Evolutionary conservation across 2,113 vertebrate species (phyloP).

Genomic region (Polypterus senegalus): DNA sequence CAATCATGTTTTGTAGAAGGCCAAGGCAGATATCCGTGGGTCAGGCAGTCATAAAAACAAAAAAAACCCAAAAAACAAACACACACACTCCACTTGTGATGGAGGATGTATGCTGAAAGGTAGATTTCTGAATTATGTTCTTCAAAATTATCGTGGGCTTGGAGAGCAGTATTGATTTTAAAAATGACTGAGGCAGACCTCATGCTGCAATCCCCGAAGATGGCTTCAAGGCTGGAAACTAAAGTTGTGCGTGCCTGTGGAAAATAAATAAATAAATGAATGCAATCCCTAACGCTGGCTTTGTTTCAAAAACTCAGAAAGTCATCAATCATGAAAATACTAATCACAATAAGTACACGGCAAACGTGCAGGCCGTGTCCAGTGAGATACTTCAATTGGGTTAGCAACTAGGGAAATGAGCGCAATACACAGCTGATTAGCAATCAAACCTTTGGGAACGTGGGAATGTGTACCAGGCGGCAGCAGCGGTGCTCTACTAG

Average conservation of each 20-base stretch:
- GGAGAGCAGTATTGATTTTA: constrained; percentile 91
- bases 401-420: constrained; percentile 48
- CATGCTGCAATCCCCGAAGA: constrained; percentile 51
- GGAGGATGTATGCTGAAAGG: constrained; percentile 76
- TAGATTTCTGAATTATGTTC: constrained; percentile 96
- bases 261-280: not conserved
- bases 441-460: constrained; percentile 38
- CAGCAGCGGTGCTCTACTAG: no score
- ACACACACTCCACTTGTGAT: constrained; percentile 50
- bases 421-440: constrained; percentile 48
- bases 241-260: constrained; percentile 31
- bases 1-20: not conserved
- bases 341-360: constrained; percentile 46
- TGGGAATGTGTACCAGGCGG: no score
- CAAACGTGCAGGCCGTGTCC: constrained; percentile 47
- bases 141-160: constrained; percentile 82
- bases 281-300: constrained; percentile 32
- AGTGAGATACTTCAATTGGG: constrained; percentile 40
- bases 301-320: constrained; percentile 61
- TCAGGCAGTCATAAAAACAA: constrained; percentile 51
- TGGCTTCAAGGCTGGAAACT: constrained; percentile 38
- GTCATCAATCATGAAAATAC: constrained; percentile 53
- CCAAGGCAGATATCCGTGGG: constrained; percentile 37
- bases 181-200: constrained; percentile 86
- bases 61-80: constrained; percentile 45